Base-by-base conservation (phyloP, 2,113 vertebrate genomes). In the Ammodytes dubius region DNA sequence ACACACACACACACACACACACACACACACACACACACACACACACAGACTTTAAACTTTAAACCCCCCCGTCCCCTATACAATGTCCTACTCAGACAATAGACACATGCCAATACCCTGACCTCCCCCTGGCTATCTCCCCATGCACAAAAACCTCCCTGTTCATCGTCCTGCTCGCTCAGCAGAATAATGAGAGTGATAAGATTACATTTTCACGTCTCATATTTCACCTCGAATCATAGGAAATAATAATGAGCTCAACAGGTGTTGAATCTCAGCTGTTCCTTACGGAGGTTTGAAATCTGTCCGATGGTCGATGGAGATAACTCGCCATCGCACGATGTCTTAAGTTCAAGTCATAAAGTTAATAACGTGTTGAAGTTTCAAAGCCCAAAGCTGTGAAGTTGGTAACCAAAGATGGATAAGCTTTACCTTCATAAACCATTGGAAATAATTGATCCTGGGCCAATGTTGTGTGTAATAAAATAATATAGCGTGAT, bases 21-120 rank as follows among this genome's bases (percentile, higher is more conserved):
- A 27, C 27, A 27, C 27, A 27, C 77, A 69, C 65, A 58, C 69
- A 73, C 40, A 69, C 68, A 77, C n/a, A 73, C 54, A 81, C 68
- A 66, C 58, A 78, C 12, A 59, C n/a, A 86, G 78, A 87, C 79
- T 92, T 94, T 89, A 89, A 94, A 92, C 84, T 89, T 91, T 89
- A 91, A 91, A 89, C 70, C 85, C 83, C 83, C 27, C 27, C 27
- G 27, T 27, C 76, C 86, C 40, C 50, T 4, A 58, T n/a, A 92
- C 91, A 92, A 93, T 88, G 70, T 70, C 67, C 52, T 5, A 19
- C 40, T 43, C 74, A 81, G 74, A 94, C 93, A 95, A 95, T 92
- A 90, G 93, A 89, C 94, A 89, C 94, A 94, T 94, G 93, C 92
- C 92, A 81, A 80, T 85, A 77, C 71, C 70, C n/a, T 86, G 76